Evolutionary conservation across 2,888 invertebrate species (phyloP), one percentile per base, ranked within the genome.

Genomic region (Stomorhina lunata): DNA sequence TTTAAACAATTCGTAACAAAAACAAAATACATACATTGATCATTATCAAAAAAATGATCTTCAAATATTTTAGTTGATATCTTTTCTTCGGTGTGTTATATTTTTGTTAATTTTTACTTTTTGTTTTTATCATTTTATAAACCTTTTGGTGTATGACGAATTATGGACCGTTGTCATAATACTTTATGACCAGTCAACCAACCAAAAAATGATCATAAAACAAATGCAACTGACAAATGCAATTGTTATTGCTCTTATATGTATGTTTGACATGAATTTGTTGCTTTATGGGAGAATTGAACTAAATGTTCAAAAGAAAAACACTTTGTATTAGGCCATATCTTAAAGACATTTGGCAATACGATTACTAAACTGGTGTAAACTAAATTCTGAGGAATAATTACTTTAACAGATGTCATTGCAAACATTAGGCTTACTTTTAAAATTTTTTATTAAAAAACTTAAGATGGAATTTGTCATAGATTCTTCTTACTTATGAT

Each of bases 131-230:
- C 20, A 50, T 53, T 78, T 45, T 32, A 75, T 55, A 71, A 71
- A 78, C 57, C 68, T 69, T 55, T 78, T 57, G 27, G 57, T 69
- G 68, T 78, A 78, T 81, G 78, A 78, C 81, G 78, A 81, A 81
- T 78, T 78, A 81, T 59, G 25, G 69, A 66, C 81, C 81, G 78
- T 78, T 78, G 61, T 81, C 63, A 78, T 63, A 32, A 63, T 57
- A 81, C 57, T 81, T 81, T 81, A 78, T 69, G 78, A 65, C 63
- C 43, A 66, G 37, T 63, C 81, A 71, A 50, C 48, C 10, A 37
- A 27, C 25, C 15, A 57, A 43, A 66, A 50, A 68, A 6, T 2
- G 15, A 61, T 27, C n/a, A 61, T 22, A 29, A 48, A 50, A 25
- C 17, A 57, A 55, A 25, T 55, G 22, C 61, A 78, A 78, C 12